Base-by-base conservation (phyloP, 2,797 vertebrate species). In the Rousettus madagascariensis region DNA sequence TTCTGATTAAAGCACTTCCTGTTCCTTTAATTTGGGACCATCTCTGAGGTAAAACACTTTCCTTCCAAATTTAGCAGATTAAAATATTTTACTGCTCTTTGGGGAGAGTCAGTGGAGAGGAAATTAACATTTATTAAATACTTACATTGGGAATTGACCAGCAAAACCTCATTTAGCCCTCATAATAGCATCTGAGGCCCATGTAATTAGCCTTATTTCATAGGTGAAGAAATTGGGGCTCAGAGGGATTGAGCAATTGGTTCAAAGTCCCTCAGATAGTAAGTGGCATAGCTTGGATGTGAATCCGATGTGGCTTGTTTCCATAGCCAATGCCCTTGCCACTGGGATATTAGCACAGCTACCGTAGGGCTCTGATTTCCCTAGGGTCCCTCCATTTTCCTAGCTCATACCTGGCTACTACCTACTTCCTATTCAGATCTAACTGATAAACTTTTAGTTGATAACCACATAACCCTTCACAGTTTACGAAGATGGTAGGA, bases 1-100 rank as follows among this genome's bases (percentile, higher is more conserved):
- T 98, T 98, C 51, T 97, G 95, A 96, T 93, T 72, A 97, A 96
- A 97, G 96, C 87, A 97, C 92, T 97, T 98, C 96, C 95, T 97
- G 87, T 96, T 97, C 85, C 88, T 97, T 97, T 75, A 90, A 57
- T 93, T 96, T 97, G 95, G 80, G 78, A 95, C 96, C 94, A 69
- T 95, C 77, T 97, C 85, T 95, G 46, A 84, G 86, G 75, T 87
- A 72, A 95, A 63, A 95, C 69, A 28, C 84, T 91, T 96, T 94
- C 69, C 38, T 92, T 92, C 20, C 28, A 77, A 77, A 88, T 10
- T 38, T 72, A 65, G 68, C 69, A 33, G n/a, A 46, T 53, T 43
- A 92, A 94, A 95, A 28, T 74, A 83, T 46, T 69, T 83, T 55
- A 57, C n/a, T 68, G 49, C 30, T 89, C 8, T 19, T 66, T 91